Evolutionary conservation across 2,113 vertebrate species (phyloP).

Genomic region (Myodes glareolus): DNA sequence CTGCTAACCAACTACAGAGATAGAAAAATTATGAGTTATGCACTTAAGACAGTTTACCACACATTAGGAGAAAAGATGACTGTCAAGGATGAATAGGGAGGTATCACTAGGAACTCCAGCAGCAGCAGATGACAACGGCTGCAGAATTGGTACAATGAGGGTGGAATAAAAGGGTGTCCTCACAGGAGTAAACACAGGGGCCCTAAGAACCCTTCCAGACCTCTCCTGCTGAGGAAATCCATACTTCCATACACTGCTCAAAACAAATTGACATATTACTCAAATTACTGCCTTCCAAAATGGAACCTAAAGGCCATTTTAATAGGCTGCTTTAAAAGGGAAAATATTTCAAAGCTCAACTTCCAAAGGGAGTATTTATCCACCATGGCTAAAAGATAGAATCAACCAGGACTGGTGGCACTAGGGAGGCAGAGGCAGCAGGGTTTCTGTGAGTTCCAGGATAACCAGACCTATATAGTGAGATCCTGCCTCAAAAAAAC

Average conservation of each 20-base stretch:
- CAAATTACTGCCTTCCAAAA: not conserved
- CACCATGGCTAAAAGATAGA: slow-evolving; percentile 41
- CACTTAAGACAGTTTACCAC: not conserved
- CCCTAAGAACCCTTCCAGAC: not conserved
- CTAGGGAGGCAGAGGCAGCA: not conserved
- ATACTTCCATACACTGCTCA: not conserved
- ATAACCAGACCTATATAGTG: not conserved
- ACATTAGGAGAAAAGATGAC: not conserved
- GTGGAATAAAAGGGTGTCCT: not conserved
- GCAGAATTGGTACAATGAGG: not conserved
- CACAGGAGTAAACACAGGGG: not conserved
- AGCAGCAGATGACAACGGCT: not conserved
- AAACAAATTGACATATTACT: not conserved
- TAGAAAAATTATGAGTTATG: slow-evolving; percentile 31
- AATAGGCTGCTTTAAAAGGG: not conserved
- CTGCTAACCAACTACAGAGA: not conserved
- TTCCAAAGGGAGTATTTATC: not conserved
- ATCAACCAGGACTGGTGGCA: not conserved
- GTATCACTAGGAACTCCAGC: not conserved
- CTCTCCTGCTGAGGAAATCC: not conserved
- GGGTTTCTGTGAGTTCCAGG: not conserved
- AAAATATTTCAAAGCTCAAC: slow-evolving; percentile 8
- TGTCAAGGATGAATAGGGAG: not conserved
- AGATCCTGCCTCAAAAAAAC: not conserved
- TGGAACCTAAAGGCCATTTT: not conserved